Evolutionary conservation across 2,113 vertebrate species (phyloP).

Genomic region (Syrrhaptes paradoxus): DNA sequence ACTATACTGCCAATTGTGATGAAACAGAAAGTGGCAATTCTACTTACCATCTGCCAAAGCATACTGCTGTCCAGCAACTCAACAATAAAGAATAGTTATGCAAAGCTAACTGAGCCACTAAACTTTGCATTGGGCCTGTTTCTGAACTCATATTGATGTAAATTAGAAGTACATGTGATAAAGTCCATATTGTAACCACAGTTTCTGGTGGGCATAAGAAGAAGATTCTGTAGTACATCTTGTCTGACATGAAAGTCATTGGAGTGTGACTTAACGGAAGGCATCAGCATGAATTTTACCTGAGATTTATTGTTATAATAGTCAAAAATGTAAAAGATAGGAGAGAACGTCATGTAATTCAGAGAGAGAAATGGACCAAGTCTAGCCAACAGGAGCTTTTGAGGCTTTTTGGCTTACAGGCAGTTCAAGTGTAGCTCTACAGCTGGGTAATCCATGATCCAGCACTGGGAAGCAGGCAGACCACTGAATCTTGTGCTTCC

Average conservation of each 20-base stretch:
- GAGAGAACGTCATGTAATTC: not conserved
- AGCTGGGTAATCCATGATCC: not conserved
- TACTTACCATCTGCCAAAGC: not conserved
- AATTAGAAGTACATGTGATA: not conserved
- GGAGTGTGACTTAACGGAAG: not conserved
- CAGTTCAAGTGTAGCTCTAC: not conserved
- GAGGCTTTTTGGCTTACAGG: not conserved
- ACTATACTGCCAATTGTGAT: constrained; percentile 56
- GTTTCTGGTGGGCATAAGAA: not conserved
- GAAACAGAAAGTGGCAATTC: constrained; percentile 50
- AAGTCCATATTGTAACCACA: not conserved
- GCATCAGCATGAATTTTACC: not conserved
- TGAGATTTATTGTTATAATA: not conserved
- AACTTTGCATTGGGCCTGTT: not conserved
- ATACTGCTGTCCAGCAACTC: not conserved
- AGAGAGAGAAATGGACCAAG: not conserved
- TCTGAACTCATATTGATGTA: not conserved
- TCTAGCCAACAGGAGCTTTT: not conserved
- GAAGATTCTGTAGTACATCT: not conserved
- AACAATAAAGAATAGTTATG: not conserved
- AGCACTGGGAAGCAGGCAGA: not conserved
- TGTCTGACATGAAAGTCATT: not conserved
- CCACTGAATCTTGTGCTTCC: not conserved
- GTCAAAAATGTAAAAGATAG: not conserved
- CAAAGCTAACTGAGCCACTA: not conserved